Evolutionary conservation across 37 sponge, comb jelly and placozoan genomes (phyloP).

Genomic region (Lycopodina hypogea): DNA sequence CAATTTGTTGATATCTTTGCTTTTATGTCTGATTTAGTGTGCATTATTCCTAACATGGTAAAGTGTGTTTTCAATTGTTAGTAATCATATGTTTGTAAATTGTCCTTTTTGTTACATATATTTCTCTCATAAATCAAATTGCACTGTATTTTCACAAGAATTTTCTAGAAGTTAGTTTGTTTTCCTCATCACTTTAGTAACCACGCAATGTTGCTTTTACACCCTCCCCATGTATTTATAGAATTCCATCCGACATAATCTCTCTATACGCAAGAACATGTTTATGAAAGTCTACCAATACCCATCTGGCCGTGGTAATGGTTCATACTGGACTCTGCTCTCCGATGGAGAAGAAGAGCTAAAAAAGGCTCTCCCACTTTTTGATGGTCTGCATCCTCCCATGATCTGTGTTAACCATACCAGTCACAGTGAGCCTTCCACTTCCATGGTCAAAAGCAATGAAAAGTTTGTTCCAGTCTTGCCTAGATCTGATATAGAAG

Average conservation of each 20-base stretch:
- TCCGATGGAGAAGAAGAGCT: slow-evolving; percentile 64
- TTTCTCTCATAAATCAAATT: too few relatives aligned
- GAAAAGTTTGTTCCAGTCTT: slow-evolving; percentile 52
- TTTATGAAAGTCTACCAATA: slow-evolving; percentile 67
- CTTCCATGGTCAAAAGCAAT: slow-evolving; percentile 40
- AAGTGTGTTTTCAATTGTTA: too few relatives aligned
- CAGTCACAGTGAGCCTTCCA: slow-evolving; percentile 14
- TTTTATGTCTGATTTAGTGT: too few relatives aligned
- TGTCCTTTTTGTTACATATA: too few relatives aligned
- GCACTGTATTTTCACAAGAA: background rate
- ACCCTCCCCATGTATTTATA: slow-evolving; percentile 4
- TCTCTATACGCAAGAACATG: slow-evolving; percentile 75
- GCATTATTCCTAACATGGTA: too few relatives aligned
- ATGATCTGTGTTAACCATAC: slow-evolving; percentile 23
- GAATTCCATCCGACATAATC: slow-evolving; percentile 88
- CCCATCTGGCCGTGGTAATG: slow-evolving; percentile 53
- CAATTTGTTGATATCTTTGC: too few relatives aligned
- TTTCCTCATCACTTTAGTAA: background rate
- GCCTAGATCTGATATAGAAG: background rate
- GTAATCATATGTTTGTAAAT: too few relatives aligned
- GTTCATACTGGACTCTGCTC: slow-evolving; percentile 65
- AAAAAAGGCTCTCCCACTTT: slow-evolving; percentile 48
- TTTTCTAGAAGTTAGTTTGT: background rate
- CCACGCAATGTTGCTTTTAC: background rate
- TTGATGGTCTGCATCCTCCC: slow-evolving; percentile 55